Evolutionary conservation across 2,113 vertebrate species (phyloP).

Genomic region (Petrocephalus microphthalmus): DNA sequence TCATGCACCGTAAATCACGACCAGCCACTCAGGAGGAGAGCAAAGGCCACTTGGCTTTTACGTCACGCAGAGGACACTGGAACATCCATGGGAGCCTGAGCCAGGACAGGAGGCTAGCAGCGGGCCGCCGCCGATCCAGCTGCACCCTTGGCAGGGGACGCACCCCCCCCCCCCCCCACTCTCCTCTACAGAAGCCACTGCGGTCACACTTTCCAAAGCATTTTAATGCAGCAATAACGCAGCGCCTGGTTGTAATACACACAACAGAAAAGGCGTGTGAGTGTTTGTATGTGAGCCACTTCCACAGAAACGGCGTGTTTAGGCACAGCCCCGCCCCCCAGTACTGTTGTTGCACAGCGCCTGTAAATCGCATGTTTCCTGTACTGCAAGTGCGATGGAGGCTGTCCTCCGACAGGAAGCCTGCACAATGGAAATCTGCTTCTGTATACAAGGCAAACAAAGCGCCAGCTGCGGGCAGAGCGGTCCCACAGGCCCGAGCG

Average conservation of each 20-base stretch:
- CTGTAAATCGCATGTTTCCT: conserved; percentile 39
- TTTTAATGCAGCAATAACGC: background rate
- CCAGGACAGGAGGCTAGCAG: background rate
- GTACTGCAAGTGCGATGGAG: conserved; percentile 11
- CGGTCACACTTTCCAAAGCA: background rate
- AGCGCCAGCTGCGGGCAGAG: background rate
- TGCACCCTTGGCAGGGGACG: background rate
- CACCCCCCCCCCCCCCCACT: background rate
- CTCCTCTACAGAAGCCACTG: background rate
- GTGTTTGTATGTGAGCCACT: background rate
- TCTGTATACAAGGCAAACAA: background rate
- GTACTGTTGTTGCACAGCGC: conserved; percentile 18
- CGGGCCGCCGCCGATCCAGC: too few species aligned
- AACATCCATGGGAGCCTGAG: background rate
- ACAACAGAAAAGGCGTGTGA: background rate
- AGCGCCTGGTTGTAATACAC: background rate
- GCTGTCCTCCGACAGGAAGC: conserved; percentile 41
- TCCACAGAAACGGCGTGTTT: conserved; percentile 24
- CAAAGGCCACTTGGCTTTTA: background rate
- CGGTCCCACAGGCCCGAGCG: background rate
- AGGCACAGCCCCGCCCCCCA: too few species aligned
- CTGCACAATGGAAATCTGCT: conserved; percentile 34
- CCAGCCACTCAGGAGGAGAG: background rate
- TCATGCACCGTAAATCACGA: background rate
- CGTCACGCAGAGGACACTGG: background rate